A percentile compares a stretch with the other conserved stretches of the same genome.
Evolutionary conservation across 2,797 vertebrate genomes (phyloP).

Genomic region (Platalea minor): DNA sequence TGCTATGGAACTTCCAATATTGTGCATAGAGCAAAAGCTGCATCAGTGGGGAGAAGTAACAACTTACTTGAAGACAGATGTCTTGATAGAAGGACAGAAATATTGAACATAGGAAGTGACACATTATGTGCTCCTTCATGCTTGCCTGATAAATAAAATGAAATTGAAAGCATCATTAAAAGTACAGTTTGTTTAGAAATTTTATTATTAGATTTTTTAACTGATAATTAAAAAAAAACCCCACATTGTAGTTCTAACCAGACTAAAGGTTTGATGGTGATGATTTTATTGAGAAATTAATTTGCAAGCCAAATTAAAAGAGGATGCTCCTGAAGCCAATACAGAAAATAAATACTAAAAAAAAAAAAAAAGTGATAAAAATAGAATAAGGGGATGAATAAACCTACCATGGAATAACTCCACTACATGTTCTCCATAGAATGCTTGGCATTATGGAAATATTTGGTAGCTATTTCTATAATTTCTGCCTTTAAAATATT

Average conservation of each 20-base stretch:
- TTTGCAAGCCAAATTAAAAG: neutral
- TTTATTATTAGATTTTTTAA: neutral
- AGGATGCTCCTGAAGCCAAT: neutral
- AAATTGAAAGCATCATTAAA: neutral
- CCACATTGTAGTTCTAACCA: neutral
- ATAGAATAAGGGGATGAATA: neutral
- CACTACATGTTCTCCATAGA: neutral
- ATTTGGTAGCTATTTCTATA: neutral
- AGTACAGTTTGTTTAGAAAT: neutral
- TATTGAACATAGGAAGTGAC: neutral
- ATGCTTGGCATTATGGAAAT: neutral
- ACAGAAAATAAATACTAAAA: neutral
- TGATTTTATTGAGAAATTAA: neutral
- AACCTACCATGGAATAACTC: neutral
- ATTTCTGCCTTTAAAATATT: neutral
- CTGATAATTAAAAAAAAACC: neutral
- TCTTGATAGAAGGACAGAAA: neutral
- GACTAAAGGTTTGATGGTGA: neutral
- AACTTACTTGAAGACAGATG: neutral
- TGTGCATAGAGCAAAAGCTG: neutral
- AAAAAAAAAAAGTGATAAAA: neutral
- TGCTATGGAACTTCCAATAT: neutral
- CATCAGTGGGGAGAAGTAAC: neutral
- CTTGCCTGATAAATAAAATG: neutral
- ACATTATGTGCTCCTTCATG: neutral